Base-by-base conservation (phyloP, 2,113 vertebrate genomes). In the Megatriorchis doriae region DNA sequence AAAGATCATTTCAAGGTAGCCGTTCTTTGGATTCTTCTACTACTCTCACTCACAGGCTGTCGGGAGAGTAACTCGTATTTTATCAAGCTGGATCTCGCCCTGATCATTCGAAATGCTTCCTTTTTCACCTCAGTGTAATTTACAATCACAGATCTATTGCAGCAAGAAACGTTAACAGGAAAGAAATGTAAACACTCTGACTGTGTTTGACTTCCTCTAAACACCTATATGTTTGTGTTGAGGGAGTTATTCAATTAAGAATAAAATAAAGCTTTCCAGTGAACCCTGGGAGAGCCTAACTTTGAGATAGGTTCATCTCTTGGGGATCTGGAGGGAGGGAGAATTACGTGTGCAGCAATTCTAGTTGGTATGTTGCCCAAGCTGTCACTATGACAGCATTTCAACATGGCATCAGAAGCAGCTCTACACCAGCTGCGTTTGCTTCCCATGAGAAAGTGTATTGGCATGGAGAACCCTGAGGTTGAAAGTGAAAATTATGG, bases 361-460 rank as follows among this genome's bases (percentile, higher is more conserved):
- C 86, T 95, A 78, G 94, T 71, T 97, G 95, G 70, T 87, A 11
- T 59, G 47, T 94, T 96, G 89, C 93, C 89, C 91, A 90, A 71
- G 87, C 82, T 92, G 87, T 97, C 92, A 68, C 95, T 86, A 42
- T 94, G 94, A 73, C 89, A 97, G 93, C 92, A 42, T 92, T 95
- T 94, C 96, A 97, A 17, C 92, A 73, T 97, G 97, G 95, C 19
- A 34, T 89, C 88, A 59, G 72, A 74, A 85, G 67, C 61, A 81
- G 70, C 77, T 80, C 88, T 58, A 29, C 48, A 52, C 73, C 40
- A 83, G 81, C 78, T 90, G 75, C 72, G 16, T 93, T 61, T 80
- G 68, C 82, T 96, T 98, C 97, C 95, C 96, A 90, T 95, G 97
- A 98, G 97, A 98, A 98, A 97, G 94, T 58, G 55, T 78, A 93